Evolutionary conservation across 1,140 invertebrate species (phyloP).

Genomic region (Glossosoma conforme): DNA sequence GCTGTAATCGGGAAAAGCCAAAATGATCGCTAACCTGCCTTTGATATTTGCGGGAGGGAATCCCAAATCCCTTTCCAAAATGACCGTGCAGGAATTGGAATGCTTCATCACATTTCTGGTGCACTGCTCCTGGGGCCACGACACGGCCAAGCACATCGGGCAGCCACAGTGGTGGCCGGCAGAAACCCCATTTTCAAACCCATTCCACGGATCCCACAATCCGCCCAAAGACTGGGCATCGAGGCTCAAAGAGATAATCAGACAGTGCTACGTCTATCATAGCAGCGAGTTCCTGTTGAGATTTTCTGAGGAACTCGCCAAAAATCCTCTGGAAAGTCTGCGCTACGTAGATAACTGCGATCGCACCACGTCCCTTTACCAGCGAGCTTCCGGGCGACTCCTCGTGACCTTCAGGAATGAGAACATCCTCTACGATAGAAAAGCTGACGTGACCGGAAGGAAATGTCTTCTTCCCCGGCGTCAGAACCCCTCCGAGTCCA

Average conservation of each 20-base stretch:
- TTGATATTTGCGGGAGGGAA: constrained; percentile 64
- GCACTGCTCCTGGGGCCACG: constrained; percentile 64
- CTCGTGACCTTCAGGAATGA: constrained; percentile 71
- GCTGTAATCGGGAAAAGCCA: too few relatives aligned
- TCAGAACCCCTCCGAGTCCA: constrained; percentile 27
- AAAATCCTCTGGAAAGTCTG: constrained; percentile 58
- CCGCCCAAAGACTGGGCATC: constrained; percentile 57
- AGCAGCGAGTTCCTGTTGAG: constrained; percentile 64
- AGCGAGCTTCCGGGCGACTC: constrained; percentile 57
- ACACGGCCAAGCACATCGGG: constrained; percentile 53
- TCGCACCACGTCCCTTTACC: constrained; percentile 66
- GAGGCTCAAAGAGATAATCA: constrained; percentile 61
- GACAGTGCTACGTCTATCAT: constrained; percentile 66
- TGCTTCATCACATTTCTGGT: constrained; percentile 70
- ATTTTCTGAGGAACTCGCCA: constrained; percentile 63
- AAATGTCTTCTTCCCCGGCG: constrained; percentile 22
- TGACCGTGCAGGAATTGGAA: constrained; percentile 57
- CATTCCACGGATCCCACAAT: constrained; percentile 50
- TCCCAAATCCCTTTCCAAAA: constrained; percentile 61
- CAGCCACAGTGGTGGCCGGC: constrained; percentile 65
- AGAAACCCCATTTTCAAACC: constrained; percentile 59
- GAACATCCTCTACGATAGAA: constrained; percentile 55
- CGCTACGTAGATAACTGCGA: constrained; percentile 68
- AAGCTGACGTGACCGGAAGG: constrained; percentile 10
- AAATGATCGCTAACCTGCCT: constrained; percentile 61